Conservation (phyloP, 2,888 invertebrate genomes). For the Drosophila anceps region DNA sequence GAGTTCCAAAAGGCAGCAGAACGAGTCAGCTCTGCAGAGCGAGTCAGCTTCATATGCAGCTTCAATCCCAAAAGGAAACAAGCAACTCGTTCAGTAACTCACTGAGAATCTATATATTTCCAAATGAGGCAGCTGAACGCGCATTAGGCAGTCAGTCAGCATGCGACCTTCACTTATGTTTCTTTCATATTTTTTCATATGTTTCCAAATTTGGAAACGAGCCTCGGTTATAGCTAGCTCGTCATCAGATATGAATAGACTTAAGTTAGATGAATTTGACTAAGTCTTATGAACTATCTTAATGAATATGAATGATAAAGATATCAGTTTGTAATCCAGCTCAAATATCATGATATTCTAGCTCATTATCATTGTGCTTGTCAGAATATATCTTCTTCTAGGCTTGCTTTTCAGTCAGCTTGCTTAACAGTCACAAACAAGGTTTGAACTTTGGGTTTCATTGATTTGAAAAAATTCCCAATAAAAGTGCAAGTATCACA, state of each 20-base stretch:
- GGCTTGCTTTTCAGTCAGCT: too few species aligned
- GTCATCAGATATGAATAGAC: neutral
- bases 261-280: neutral
- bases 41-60: too few species aligned
- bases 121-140: neutral
- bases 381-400: too few species aligned
- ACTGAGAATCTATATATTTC: neutral
- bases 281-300: neutral
- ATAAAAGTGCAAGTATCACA: too few species aligned
- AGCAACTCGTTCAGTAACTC: neutral
- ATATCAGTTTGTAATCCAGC: neutral
- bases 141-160: neutral
- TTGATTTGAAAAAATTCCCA: too few species aligned
- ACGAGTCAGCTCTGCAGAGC: neutral
- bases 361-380: too few species aligned
- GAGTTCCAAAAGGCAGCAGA: neutral
- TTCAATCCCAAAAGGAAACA: too few species aligned
- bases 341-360: neutral
- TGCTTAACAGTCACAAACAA: too few species aligned
- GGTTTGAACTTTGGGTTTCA: too few species aligned
- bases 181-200: too few species aligned
- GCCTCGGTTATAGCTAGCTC: slow-evolving; percentile 44
- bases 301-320: neutral
- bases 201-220: slow-evolving; percentile 50
- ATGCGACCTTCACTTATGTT: neutral